Evolutionary conservation across 2,888 invertebrate genomes (phyloP).

Genomic region (Drosophila kokeensis): DNA sequence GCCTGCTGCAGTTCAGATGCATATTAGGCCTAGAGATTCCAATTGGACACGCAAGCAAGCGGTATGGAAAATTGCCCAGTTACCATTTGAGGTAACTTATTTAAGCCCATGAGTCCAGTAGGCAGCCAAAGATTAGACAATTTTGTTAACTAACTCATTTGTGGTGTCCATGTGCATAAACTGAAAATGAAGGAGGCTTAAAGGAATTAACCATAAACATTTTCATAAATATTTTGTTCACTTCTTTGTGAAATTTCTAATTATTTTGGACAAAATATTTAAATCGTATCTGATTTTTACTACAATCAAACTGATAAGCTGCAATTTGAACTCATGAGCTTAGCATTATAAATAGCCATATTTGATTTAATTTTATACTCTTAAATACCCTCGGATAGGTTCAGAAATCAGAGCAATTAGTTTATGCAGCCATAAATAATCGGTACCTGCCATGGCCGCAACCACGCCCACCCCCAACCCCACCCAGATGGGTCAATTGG

Average conservation of each 20-base stretch:
- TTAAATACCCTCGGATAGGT: conserved; percentile 14
- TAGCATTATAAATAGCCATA: conserved; percentile 19
- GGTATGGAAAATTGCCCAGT: conserved; percentile 4
- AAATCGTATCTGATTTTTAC: background rate
- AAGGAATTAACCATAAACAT: background rate
- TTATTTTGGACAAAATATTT: background rate
- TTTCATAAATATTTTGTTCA: background rate
- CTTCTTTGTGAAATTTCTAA: background rate
- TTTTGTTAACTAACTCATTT: conserved; percentile 58
- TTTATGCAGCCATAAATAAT: conserved; percentile 51
- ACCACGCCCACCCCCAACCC: conserved; percentile 22
- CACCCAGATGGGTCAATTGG: conserved; percentile 1
- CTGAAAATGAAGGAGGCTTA: background rate
- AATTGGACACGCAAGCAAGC: conserved; percentile 11
- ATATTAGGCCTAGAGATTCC: conserved; percentile 54
- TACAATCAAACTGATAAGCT: background rate
- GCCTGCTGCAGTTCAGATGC: conserved; percentile 55
- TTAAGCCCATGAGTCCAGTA: conserved; percentile 20
- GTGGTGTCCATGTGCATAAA: conserved; percentile 22
- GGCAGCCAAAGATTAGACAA: conserved; percentile 31
- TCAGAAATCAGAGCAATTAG: conserved; percentile 59
- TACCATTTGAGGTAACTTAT: conserved; percentile 36
- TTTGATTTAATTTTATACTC: conserved; percentile 21
- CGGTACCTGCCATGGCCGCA: conserved; percentile 16
- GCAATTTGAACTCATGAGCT: background rate